phyloP scores from a whole-genome alignment of 1,140 invertebrate genomes.

The Drosophila hydei region DNA sequence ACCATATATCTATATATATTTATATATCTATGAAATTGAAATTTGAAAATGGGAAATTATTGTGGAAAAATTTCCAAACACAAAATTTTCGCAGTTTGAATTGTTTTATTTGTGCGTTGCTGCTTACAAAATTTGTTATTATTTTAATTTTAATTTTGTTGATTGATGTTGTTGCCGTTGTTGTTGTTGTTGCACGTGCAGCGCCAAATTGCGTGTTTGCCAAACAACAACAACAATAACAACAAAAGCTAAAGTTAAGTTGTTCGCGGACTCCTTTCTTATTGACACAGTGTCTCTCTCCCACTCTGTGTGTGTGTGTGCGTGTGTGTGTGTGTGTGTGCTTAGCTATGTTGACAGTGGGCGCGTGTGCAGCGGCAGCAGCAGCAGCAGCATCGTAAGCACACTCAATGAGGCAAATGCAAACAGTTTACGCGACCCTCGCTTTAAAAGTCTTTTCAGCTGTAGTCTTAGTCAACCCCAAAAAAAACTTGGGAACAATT shows the following conservation, averaged over 20 bases:
- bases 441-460: conserved; percentile 11
- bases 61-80: conserved; percentile 68
- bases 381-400: conserved; percentile 37
- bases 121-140: conserved; percentile 67
- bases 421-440: conserved; percentile 78
- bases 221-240: conserved; percentile 58
- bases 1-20: conserved; percentile 6
- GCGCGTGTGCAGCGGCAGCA: conserved; percentile 58
- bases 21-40: no score
- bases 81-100: conserved; percentile 23
- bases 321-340: no score
- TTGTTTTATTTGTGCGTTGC: conserved; percentile 52
- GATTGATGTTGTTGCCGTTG: conserved; percentile 56
- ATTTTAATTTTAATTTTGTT: conserved; percentile 75
- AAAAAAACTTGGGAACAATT: background rate
- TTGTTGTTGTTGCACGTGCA: conserved; percentile 47
- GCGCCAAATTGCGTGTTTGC: conserved; percentile 66
- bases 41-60: conserved; percentile 46
- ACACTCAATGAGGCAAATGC: conserved; percentile 72
- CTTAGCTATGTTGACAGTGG: conserved; percentile 70
- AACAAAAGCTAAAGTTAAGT: conserved; percentile 36
- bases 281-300: conserved; percentile 33
- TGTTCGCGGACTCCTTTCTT: conserved; percentile 29
- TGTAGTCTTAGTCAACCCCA: no score
- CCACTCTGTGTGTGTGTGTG: background rate